Conservation (phyloP, 2,113 vertebrate species). For the Otus sunia region DNA sequence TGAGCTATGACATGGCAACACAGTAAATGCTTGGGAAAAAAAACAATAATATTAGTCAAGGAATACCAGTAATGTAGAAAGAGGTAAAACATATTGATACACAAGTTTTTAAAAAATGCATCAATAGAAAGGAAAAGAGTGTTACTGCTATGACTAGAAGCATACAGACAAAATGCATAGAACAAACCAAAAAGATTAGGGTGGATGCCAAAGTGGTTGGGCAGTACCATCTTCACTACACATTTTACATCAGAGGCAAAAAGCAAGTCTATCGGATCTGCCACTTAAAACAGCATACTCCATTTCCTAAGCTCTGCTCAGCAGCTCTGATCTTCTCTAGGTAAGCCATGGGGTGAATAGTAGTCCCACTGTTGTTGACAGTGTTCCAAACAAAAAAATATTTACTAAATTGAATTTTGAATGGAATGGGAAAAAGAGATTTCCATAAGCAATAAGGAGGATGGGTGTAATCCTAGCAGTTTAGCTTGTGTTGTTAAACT, state of each 20-base stretch:
- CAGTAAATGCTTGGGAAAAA: neutral
- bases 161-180: neutral
- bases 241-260: neutral
- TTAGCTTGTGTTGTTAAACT: neutral
- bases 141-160: neutral
- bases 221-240: neutral
- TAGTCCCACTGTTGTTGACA: neutral
- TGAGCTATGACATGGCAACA: neutral
- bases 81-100: neutral
- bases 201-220: neutral
- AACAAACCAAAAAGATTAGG: neutral
- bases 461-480: neutral
- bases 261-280: neutral
- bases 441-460: neutral
- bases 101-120: neutral
- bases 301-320: neutral
- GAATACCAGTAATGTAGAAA: neutral
- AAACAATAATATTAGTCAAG: neutral
- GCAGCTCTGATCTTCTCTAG: neutral
- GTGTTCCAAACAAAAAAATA: neutral
- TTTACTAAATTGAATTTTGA: constrained; percentile 22
- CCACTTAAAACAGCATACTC: neutral
- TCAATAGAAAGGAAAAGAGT: neutral
- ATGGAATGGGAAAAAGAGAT: neutral
- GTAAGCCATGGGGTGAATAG: neutral